phyloP scores from a whole-genome alignment of 2,888 invertebrate species.

The Drosophila setosimentum region DNA sequence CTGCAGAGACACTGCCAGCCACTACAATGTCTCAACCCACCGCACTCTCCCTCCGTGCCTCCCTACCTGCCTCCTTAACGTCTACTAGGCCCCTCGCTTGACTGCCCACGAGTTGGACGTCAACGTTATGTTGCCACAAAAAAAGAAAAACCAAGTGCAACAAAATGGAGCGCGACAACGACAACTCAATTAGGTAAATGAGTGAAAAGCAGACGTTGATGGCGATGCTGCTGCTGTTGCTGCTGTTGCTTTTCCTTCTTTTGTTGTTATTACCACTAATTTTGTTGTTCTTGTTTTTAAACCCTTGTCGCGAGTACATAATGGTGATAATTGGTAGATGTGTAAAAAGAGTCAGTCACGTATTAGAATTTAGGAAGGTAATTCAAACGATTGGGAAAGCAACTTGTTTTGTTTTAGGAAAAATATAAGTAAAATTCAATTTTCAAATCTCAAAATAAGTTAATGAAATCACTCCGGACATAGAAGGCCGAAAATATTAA shows the following conservation, averaged over 20 bases:
- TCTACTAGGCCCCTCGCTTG: neutral
- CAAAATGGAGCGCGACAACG: slow-evolving; percentile 63
- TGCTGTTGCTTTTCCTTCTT: neutral
- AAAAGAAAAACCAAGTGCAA: slow-evolving; percentile 43
- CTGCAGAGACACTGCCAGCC: slow-evolving; percentile 37
- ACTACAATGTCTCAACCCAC: slow-evolving; percentile 26
- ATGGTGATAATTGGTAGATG: slow-evolving; percentile 20
- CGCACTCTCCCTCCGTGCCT: neutral
- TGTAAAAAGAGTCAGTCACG: slow-evolving; percentile 4
- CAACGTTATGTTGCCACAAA: slow-evolving; percentile 46
- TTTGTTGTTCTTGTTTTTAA: slow-evolving; percentile 14
- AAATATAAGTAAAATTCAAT: neutral
- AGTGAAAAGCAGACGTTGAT: slow-evolving; percentile 55
- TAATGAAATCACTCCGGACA: neutral
- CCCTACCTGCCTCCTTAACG: neutral
- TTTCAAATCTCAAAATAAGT: neutral
- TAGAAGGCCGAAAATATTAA: neutral
- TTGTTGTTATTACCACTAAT: slow-evolving; percentile 27
- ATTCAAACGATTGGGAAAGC: neutral
- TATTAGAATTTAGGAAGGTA: neutral
- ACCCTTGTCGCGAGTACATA: slow-evolving; percentile 10
- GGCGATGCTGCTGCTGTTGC: slow-evolving; percentile 26
- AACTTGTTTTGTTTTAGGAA: neutral
- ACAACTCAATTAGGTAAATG: slow-evolving; percentile 76
- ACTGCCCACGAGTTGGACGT: slow-evolving; percentile 47